These are phyloP conservation scores for Dendrolimus pini DNA, from an alignment of 2,888 invertebrate species.

Conservation along the genomic window DNA sequence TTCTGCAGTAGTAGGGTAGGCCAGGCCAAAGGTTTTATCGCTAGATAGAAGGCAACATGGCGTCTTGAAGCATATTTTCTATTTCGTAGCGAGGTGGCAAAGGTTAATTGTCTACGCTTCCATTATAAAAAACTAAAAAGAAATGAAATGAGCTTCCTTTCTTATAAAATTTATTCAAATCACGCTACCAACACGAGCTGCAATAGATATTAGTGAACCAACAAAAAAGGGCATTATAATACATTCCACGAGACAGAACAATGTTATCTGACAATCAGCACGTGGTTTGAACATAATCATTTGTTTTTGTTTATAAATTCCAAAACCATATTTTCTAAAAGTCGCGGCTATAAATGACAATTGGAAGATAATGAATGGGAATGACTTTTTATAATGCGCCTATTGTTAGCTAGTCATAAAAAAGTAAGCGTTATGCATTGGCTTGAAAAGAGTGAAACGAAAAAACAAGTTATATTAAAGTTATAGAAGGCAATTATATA, in stretches of 20 bases:
- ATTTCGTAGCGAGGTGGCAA: too few relatives aligned
- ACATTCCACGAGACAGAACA: conserved; percentile 26
- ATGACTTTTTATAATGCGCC: neutral
- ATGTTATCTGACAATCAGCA: conserved; percentile 66
- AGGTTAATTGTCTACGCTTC: too few relatives aligned
- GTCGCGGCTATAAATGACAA: neutral
- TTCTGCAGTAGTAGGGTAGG: too few relatives aligned
- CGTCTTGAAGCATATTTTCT: too few relatives aligned
- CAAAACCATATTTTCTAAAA: neutral
- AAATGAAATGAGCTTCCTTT: neutral
- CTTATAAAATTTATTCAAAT: neutral
- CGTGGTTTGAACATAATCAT: conserved; percentile 38
- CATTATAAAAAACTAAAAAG: too few relatives aligned
- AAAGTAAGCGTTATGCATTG: neutral
- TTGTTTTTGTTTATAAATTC: conserved; percentile 46
- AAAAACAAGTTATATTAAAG: too few relatives aligned
- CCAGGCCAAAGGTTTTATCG: too few relatives aligned
- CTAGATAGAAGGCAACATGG: too few relatives aligned
- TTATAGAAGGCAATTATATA: too few relatives aligned
- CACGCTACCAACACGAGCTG: neutral
- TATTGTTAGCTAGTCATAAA: neutral
- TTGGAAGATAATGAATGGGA: neutral
- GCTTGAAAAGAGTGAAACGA: neutral
- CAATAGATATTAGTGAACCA: conserved; percentile 1
- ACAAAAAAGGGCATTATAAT: conserved; percentile 19